Evolutionary conservation across 2,797 vertebrate species (phyloP).

Genomic region (Alosa sapidissima): DNA sequence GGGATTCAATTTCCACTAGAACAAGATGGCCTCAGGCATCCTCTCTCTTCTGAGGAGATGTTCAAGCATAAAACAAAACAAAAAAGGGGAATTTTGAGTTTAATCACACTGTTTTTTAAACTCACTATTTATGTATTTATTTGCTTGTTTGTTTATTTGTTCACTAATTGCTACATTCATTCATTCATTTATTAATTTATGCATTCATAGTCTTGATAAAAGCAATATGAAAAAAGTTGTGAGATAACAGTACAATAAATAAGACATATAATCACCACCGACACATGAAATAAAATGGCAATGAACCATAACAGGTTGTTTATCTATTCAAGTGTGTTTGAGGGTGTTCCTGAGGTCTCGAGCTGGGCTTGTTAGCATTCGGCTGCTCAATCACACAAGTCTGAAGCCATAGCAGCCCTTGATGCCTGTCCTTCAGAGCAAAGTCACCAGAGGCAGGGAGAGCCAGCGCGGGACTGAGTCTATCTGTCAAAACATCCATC

Average conservation of each 20-base stretch:
- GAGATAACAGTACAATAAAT: too few species aligned
- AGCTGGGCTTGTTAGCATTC: not conserved
- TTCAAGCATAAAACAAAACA: not conserved
- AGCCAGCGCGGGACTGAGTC: not conserved
- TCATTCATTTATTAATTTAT: not conserved
- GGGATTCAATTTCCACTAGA: conserved; percentile 15
- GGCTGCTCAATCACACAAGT: not conserved
- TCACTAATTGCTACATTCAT: not conserved
- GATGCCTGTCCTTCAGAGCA: conserved; percentile 11
- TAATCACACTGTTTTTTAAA: not conserved
- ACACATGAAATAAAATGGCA: too few species aligned
- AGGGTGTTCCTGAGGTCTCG: not conserved
- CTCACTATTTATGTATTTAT: too few species aligned
- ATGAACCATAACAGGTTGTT: not conserved
- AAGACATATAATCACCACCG: too few species aligned
- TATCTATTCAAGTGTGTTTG: not conserved
- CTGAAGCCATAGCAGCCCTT: not conserved
- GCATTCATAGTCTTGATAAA: not conserved
- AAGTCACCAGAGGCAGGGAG: conserved; percentile 16
- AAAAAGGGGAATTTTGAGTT: not conserved
- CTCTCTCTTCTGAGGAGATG: not conserved
- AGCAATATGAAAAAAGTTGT: too few species aligned
- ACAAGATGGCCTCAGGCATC: not conserved
- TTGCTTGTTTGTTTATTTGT: not conserved
- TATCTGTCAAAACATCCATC: conserved; percentile 21